These are phyloP conservation scores for Gavia stellata DNA, from an alignment of 2,113 vertebrate species.

Conservation along the genomic window DNA sequence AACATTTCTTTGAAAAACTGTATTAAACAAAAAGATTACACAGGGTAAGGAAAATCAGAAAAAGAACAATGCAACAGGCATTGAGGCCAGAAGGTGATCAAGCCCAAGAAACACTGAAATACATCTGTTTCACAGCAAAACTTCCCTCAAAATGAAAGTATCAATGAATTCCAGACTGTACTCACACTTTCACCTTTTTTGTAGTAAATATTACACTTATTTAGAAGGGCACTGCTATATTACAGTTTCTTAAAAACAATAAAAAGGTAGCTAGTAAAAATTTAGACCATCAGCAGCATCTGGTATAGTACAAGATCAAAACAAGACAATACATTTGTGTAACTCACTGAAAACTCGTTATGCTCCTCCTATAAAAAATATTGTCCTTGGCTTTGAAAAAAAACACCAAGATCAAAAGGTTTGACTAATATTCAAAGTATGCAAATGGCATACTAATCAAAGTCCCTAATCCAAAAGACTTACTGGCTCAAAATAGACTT, in stretches of 20 bases:
- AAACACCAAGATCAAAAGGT: conserved; percentile 4
- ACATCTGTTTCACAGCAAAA: neutral
- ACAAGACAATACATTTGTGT: neutral
- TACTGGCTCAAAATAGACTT: neutral
- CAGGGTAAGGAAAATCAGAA: neutral
- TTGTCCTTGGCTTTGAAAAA: conserved; percentile 45
- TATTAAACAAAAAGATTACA: neutral
- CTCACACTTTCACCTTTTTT: neutral
- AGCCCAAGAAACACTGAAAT: neutral
- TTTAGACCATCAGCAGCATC: neutral
- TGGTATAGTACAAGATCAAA: conserved; percentile 15
- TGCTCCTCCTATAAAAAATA: conserved; percentile 49
- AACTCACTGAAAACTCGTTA: neutral
- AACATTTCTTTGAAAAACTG: neutral
- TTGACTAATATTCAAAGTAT: neutral
- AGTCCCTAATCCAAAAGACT: neutral
- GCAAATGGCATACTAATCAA: neutral
- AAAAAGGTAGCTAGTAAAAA: conserved; percentile 48
- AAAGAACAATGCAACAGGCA: neutral
- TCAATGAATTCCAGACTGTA: neutral
- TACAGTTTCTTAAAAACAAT: conserved; percentile 48
- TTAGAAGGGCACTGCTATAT: neutral
- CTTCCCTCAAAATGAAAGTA: neutral
- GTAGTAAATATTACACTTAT: neutral
- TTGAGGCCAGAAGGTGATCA: neutral